Evolutionary conservation across 37 sponge, comb jelly and placozoan species (phyloP), one percentile per base, ranked within the genome.

Genomic region (Geodia barretti): DNA sequence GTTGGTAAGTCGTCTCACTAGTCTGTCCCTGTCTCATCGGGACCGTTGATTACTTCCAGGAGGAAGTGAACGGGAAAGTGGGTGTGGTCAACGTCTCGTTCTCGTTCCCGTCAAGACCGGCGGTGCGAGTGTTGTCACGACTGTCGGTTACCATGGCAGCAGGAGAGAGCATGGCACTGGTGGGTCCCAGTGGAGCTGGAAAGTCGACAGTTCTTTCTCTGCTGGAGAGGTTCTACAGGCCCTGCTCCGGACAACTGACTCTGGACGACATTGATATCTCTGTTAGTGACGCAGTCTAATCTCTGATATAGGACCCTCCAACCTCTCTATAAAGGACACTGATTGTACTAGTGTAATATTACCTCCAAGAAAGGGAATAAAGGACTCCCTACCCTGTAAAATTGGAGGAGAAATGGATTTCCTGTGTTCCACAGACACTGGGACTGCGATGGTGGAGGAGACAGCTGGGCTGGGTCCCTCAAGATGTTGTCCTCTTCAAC

Each of bases 171-270:
- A 86, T 21, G 91, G 93, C n/a, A 75, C 93, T 29, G 91, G 93
- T 25, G 96, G 96, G 35, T 7, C 85, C 90, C 69, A 89, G 90
- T 84, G 96, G 96, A 38, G 89, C 92, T 86, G 97, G 97, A 7
- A 96, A 96, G 86, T 90, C 90, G 61, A 96, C 97, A 5, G 91
- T 89, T 17, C 90, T 96, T 29, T 88, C 90, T 24, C 89, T 96
- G 9, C 35, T 92, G 3, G 84, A 92, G 76, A 77, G 93, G 11
- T 90, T 93, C 88, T 93, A 93, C 42, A 84, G 83, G 63, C 72
- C 78, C 25, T 2, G 36, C 3, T 62, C 35, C 3, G 92, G 92
- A 0, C 11, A 28, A 4, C 77, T 89, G 33, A 25, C 9, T 8
- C 29, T 70, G 41, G 83, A 85, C 61, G 73, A 54, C 4, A 30